Conservation (phyloP, 1,140 invertebrate species). For the Nasonia vitripennis region DNA sequence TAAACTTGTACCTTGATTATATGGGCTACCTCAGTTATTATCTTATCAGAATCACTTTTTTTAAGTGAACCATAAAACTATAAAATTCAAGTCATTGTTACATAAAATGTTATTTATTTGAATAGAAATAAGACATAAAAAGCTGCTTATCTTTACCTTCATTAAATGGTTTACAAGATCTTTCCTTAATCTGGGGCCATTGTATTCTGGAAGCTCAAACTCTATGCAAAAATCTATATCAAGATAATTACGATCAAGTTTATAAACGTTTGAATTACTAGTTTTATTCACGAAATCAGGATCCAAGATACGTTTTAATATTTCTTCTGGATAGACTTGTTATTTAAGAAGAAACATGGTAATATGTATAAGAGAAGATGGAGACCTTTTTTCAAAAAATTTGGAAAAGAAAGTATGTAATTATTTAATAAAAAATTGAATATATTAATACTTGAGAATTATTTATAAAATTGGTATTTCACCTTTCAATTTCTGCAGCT, state of each 20-base stretch:
- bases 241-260: slow-evolving; percentile 73
- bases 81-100: background rate
- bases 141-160: slow-evolving; percentile 70
- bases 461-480: slow-evolving; percentile 31
- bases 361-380: slow-evolving; percentile 55
- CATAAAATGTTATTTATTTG: slow-evolving; percentile 55
- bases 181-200: slow-evolving; percentile 72
- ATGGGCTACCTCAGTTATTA: background rate
- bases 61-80: background rate
- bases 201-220: slow-evolving; percentile 78
- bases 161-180: slow-evolving; percentile 66
- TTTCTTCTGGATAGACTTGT: slow-evolving; percentile 73
- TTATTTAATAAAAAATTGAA: background rate
- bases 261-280: slow-evolving; percentile 68
- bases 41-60: background rate
- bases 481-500: slow-evolving; percentile 70
- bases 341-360: slow-evolving; percentile 72
- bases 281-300: slow-evolving; percentile 68
- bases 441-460: background rate
- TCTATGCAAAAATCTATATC: slow-evolving; percentile 74
- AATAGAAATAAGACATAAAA: slow-evolving; percentile 39
- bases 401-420: background rate
- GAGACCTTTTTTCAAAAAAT: background rate
- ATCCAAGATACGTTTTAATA: slow-evolving; percentile 72
- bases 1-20: background rate